Conservation (phyloP, 2,888 invertebrate genomes). For the Cataglyphis livida region DNA sequence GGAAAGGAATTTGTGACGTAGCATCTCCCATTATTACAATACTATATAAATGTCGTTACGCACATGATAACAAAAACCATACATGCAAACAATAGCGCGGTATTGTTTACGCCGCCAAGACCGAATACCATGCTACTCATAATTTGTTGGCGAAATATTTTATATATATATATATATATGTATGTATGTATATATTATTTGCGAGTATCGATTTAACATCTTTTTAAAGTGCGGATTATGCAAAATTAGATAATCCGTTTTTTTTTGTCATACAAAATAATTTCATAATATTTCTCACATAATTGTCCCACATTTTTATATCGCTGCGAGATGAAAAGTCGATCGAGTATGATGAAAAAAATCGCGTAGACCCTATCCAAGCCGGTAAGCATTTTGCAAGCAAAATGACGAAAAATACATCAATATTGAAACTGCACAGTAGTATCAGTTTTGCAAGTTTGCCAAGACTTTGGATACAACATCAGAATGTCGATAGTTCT, state of each 20-base stretch:
- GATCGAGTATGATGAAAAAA: constrained; percentile 46
- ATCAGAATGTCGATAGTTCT: constrained; percentile 44
- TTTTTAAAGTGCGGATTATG: no score
- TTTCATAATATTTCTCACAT: constrained; percentile 20
- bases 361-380: constrained; percentile 16
- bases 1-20: no score
- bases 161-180: no score
- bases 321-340: constrained; percentile 25
- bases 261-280: constrained; percentile 20
- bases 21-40: no score
- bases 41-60: no score
- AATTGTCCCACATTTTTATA: constrained; percentile 48
- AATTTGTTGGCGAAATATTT: no score
- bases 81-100: no score
- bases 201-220: no score
- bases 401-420: constrained; percentile 45
- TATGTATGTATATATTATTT: no score
- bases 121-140: no score
- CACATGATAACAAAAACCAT: no score
- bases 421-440: constrained; percentile 49
- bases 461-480: constrained; percentile 46
- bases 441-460: constrained; percentile 24
- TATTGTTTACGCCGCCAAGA: no score
- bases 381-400: constrained; percentile 43
- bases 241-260: neutral